These are phyloP conservation scores for Lerema accius DNA, from an alignment of 1,140 invertebrate genomes.

Conservation along the genomic window DNA sequence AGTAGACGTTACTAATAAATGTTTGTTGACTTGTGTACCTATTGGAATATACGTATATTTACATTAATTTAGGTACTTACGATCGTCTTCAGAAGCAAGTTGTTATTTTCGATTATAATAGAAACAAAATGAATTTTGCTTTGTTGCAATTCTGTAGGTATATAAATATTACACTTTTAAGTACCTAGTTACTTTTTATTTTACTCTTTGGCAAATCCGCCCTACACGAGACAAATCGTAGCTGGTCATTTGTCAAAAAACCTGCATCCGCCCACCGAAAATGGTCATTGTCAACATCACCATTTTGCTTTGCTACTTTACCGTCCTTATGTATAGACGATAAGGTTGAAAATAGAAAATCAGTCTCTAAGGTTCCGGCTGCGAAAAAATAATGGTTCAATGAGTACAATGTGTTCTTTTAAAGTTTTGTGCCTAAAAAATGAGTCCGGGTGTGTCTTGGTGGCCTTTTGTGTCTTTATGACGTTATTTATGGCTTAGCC, in stretches of 20 bases:
- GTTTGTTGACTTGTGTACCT: too few relatives aligned
- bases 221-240: conserved; percentile 78
- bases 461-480: conserved; percentile 39
- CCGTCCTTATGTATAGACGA: conserved; percentile 39
- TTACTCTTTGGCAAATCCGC: conserved; percentile 65
- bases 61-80: too few relatives aligned
- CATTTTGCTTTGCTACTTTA: conserved; percentile 37
- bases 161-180: conserved; percentile 7
- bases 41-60: too few relatives aligned
- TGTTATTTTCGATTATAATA: too few relatives aligned
- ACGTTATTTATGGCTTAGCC: conserved; percentile 35
- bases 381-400: conserved; percentile 58
- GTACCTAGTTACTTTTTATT: background rate
- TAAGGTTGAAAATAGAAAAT: conserved; percentile 41
- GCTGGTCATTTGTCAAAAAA: conserved; percentile 81
- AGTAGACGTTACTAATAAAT: too few relatives aligned
- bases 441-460: conserved; percentile 48
- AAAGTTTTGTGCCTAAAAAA: conserved; percentile 60
- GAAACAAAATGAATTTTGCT: too few relatives aligned
- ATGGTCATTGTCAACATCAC: conserved; percentile 62
- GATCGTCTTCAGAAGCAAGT: too few relatives aligned
- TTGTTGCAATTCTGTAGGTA: too few relatives aligned
- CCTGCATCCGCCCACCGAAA: conserved; percentile 77
- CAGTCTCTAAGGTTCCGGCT: conserved; percentile 37
- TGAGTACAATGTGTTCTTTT: conserved; percentile 58